A percentile compares a stretch with the other conserved stretches of the same genome.
Evolutionary conservation across 2,888 invertebrate genomes (phyloP).

Genomic region (Tetheella fluctuosa): DNA sequence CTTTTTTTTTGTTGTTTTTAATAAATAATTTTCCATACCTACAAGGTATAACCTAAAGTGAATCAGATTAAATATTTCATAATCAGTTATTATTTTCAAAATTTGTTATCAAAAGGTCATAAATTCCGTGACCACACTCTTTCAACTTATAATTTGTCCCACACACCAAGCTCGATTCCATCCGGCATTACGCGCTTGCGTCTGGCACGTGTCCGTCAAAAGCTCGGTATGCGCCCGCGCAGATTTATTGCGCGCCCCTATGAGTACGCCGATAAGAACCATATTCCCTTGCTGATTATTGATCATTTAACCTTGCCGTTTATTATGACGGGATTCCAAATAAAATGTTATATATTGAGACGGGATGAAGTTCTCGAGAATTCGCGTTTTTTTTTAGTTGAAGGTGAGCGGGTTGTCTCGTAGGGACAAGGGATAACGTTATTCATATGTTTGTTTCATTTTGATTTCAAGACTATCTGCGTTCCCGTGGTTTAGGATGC

Average conservation of each 20-base stretch:
- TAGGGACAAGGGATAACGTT: not conserved
- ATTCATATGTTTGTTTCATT: not conserved
- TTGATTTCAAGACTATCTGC: no score
- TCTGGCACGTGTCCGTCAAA: slow-evolving; percentile 56
- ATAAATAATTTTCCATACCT: no score
- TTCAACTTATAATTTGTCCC: slow-evolving; percentile 26
- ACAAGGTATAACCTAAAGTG: no score
- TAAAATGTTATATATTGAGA: not conserved
- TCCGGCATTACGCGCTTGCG: slow-evolving; percentile 22
- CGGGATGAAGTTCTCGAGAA: not conserved
- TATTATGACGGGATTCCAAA: not conserved
- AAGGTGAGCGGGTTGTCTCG: not conserved
- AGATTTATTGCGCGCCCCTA: slow-evolving; percentile 28
- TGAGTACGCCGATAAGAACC: slow-evolving; percentile 16
- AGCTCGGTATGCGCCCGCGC: slow-evolving; percentile 31
- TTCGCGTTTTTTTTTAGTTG: not conserved
- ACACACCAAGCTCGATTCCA: slow-evolving; percentile 31
- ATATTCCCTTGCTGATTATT: slow-evolving; percentile 11
- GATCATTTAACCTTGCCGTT: slow-evolving; percentile 4
- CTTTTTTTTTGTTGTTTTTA: no score
- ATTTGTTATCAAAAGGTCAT: no score
- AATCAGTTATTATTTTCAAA: no score
- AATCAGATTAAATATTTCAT: no score
- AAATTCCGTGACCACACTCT: not conserved
- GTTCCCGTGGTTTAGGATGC: no score